Evolutionary conservation across 2,113 vertebrate species (phyloP).

Genomic region (Paedocypris sp.): DNA sequence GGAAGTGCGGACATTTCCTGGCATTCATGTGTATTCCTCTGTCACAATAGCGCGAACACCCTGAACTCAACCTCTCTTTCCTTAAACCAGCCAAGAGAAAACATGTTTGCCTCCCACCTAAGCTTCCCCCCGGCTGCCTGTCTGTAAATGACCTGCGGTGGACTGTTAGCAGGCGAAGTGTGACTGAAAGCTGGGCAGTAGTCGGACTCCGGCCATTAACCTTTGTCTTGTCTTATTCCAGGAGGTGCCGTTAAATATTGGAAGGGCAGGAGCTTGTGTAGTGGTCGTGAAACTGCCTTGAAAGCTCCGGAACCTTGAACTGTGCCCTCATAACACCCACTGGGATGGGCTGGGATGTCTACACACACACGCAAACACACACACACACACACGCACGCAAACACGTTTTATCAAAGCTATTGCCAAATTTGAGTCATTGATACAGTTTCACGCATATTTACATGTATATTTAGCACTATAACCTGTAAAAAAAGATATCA

Average conservation of each 20-base stretch:
- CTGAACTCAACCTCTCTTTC: neutral
- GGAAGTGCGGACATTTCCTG: conserved; percentile 29
- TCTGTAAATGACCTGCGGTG: conserved; percentile 3
- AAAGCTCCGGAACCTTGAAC: conserved; percentile 42
- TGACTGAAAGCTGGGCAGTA: neutral
- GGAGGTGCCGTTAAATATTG: conserved; percentile 93
- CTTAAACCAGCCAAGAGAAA: neutral
- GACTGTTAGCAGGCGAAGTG: neutral
- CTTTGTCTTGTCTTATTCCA: conserved; percentile 48
- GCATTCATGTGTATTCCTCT: conserved; percentile 21
- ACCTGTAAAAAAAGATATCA: too few species aligned
- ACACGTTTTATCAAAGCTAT: neutral
- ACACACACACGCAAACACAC: too few species aligned
- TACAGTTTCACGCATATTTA: neutral
- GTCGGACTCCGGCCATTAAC: conserved; percentile 43
- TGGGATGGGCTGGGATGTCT: conserved; percentile 12
- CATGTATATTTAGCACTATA: neutral
- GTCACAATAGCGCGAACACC: conserved; percentile 13
- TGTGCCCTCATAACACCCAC: conserved; percentile 40
- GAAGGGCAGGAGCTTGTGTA: conserved; percentile 85
- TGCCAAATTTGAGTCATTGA: neutral
- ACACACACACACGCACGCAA: neutral
- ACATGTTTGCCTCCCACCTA: neutral
- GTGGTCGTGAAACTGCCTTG: conserved; percentile 84
- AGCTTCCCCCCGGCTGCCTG: neutral